phyloP scores from a whole-genome alignment of 2,797 vertebrate species.

The Melopsittacus undulatus region DNA sequence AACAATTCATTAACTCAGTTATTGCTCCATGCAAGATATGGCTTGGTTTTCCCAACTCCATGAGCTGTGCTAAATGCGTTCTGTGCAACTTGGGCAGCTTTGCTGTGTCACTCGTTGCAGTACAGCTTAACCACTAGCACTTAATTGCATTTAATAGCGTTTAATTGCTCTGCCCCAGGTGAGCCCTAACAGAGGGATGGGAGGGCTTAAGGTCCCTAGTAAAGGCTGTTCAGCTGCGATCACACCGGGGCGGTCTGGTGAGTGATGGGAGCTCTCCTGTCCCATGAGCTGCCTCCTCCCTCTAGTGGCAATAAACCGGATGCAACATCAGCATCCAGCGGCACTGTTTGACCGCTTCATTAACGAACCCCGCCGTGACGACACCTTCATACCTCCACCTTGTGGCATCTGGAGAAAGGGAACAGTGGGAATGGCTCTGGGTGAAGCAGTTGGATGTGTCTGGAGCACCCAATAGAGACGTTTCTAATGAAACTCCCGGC shows the following conservation, averaged over 20 bases:
- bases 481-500: not conserved
- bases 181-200: not conserved
- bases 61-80: not conserved
- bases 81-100: not conserved
- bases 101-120: not conserved
- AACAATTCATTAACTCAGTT: not conserved
- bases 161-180: not conserved
- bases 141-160: not conserved
- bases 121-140: not conserved
- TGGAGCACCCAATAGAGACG: not conserved
- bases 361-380: not conserved
- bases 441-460: not conserved
- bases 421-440: not conserved
- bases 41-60: not conserved
- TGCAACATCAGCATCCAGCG: not conserved
- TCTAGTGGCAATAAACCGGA: not conserved
- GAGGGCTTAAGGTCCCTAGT: not conserved
- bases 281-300: not conserved
- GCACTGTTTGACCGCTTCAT: not conserved
- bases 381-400: not conserved
- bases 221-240: not conserved
- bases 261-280: not conserved
- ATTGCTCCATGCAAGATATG: accelerated
- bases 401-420: not conserved
- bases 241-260: too few species aligned